Evolutionary conservation across 2,888 invertebrate species (phyloP).

Genomic region (Ypsolopha sequella): DNA sequence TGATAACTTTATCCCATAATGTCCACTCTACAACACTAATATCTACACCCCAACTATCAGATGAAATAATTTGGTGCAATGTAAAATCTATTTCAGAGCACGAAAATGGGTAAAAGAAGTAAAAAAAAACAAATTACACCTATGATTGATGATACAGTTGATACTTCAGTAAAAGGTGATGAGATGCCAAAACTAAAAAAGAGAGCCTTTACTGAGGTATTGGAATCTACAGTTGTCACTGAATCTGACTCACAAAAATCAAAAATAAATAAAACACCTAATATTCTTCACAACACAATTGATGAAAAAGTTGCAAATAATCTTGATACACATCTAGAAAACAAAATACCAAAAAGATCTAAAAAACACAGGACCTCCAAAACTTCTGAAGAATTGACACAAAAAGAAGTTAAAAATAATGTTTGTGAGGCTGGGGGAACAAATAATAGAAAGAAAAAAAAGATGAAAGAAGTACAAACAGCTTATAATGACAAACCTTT

Average conservation of each 20-base stretch:
- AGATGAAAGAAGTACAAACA: constrained; percentile 12
- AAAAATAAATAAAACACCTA: background rate
- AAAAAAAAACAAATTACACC: background rate
- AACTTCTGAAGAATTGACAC: too few relatives aligned
- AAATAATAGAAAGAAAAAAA: constrained; percentile 4
- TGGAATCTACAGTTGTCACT: background rate
- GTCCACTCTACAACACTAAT: background rate
- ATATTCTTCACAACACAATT: background rate
- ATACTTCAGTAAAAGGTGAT: background rate
- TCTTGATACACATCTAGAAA: background rate
- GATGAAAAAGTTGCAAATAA: too few relatives aligned
- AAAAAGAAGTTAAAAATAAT: too few relatives aligned
- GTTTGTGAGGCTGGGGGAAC: too few relatives aligned
- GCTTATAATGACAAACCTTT: constrained; percentile 13
- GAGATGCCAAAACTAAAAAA: background rate
- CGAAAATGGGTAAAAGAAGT: background rate
- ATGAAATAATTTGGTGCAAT: background rate
- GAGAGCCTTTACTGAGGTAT: background rate
- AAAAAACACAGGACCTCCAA: too few relatives aligned
- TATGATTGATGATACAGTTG: background rate
- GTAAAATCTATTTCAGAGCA: too few relatives aligned
- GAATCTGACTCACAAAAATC: background rate
- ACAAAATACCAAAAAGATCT: constrained; percentile 4
- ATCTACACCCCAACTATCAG: background rate
- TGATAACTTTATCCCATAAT: background rate